Conservation (phyloP, 2,797 vertebrate species). For the Distichodus sexfasciatus region DNA sequence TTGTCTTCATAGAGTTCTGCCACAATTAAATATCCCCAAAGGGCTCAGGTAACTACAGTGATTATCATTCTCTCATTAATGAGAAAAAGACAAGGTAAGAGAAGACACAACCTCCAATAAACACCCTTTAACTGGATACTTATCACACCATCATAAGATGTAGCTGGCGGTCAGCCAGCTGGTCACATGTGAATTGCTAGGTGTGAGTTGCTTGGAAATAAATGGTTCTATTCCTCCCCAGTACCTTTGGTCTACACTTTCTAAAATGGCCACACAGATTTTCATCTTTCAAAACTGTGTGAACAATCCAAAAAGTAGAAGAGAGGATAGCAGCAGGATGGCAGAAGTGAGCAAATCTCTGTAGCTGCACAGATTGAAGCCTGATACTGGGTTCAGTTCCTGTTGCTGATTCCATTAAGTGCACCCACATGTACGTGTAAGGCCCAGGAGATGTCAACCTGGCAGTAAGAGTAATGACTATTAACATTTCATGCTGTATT, state of each 20-base stretch:
- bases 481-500: too few relatives aligned
- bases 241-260: too few relatives aligned
- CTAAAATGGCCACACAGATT: neutral
- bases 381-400: too few relatives aligned
- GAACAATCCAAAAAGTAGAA: neutral
- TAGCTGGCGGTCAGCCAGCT: slow-evolving; percentile 10
- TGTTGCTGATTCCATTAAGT: too few relatives aligned
- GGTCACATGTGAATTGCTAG: neutral
- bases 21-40: slow-evolving; percentile 10
- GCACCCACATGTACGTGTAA: too few relatives aligned
- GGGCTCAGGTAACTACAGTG: slow-evolving; percentile 2
- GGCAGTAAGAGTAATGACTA: too few relatives aligned
- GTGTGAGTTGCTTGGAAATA: slow-evolving; percentile 1
- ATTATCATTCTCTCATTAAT: slow-evolving; percentile 7
- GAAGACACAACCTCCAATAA: neutral
- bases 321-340: neutral
- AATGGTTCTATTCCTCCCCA: neutral
- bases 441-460: too few relatives aligned
- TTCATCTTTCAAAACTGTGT: neutral
- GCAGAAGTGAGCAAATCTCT: too few relatives aligned
- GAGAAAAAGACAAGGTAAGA: neutral
- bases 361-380: too few relatives aligned
- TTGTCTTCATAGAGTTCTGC: slow-evolving; percentile 8
- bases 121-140: neutral
- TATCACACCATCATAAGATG: neutral